Conservation (phyloP, 2,113 vertebrate genomes). For the Xenopus laevis region DNA sequence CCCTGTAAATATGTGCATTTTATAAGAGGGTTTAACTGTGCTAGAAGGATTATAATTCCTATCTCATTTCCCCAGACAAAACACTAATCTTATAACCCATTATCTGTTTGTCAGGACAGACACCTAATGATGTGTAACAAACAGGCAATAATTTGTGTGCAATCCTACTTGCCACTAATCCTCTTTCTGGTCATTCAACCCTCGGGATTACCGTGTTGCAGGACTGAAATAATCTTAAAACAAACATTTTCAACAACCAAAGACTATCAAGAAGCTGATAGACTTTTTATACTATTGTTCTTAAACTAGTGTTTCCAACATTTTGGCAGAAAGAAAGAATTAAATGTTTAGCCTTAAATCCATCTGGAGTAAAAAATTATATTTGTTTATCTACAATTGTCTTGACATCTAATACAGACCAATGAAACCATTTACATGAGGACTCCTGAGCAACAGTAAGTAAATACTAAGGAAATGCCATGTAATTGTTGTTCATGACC, state of each 20-base stretch:
- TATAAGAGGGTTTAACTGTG: no score
- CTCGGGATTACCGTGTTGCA: background rate
- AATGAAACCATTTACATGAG: no score
- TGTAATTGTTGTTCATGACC: no score
- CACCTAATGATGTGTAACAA: conserved; percentile 1
- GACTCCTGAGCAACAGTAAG: no score
- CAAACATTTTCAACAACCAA: background rate
- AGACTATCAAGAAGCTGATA: background rate
- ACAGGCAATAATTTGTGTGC: background rate
- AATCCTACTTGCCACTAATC: background rate
- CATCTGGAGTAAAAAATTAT: no score
- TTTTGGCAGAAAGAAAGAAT: background rate
- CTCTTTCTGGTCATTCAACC: background rate
- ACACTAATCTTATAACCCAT: background rate
- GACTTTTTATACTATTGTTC: background rate
- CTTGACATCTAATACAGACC: no score
- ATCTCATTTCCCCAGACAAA: no score
- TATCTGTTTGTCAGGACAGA: background rate
- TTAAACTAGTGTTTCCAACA: background rate
- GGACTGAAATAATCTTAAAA: background rate
- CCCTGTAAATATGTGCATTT: no score
- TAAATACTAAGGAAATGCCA: no score
- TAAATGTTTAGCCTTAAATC: background rate
- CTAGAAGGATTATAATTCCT: no score
- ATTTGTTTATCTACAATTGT: no score